Evolutionary conservation across 2,113 vertebrate species (phyloP), one percentile per base, ranked within the genome.

Genomic region (Alethe diademata): DNA sequence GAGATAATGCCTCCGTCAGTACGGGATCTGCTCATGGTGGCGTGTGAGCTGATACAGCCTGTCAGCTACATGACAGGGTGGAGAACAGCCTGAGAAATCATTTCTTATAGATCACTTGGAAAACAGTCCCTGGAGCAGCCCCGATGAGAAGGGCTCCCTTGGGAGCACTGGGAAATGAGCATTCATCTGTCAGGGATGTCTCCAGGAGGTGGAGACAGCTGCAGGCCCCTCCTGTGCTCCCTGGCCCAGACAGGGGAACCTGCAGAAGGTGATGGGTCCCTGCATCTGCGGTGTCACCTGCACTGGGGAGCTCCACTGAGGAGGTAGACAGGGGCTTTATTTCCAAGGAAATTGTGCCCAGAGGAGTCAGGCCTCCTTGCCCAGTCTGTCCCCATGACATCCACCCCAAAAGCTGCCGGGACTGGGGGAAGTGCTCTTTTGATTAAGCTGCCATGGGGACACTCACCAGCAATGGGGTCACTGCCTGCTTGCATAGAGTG

Each of bases 11-110:
- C 90, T 97, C 94, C 96, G 90, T 98, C 96, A 96, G 91, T 91
- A 95, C 1, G 4, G 95, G 91, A 96, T 95, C 96, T 92, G 97
- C 94, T 97, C 78, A 51, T 80, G 97, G 96, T 29, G 85, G 92
- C 22, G 5, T 71, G 43, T 93, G 97, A 95, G 95, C 96, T 86
- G 93, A 96, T 91, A 95, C 93, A 93, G 96, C 92, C 96, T 97
- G 96, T 97, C 97, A 97, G 97, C 94, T 93, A 95, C 96, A 96
- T 56, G 91, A 96, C 86, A 84, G 94, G 88, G 93, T 40, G 78
- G 93, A 97, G 97, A 97, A 96, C 87, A 94, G 94, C 92, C 96
- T 93, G 96, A 97, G 96, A 97, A 98, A 98, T 47, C 16, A 97
- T 96, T 98, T 97, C 97, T 95, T 95, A 93, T 88, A 97, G 96